These are phyloP conservation scores for Anthophora plumipes DNA, from an alignment of 2,888 invertebrate genomes.

Conservation along the genomic window DNA sequence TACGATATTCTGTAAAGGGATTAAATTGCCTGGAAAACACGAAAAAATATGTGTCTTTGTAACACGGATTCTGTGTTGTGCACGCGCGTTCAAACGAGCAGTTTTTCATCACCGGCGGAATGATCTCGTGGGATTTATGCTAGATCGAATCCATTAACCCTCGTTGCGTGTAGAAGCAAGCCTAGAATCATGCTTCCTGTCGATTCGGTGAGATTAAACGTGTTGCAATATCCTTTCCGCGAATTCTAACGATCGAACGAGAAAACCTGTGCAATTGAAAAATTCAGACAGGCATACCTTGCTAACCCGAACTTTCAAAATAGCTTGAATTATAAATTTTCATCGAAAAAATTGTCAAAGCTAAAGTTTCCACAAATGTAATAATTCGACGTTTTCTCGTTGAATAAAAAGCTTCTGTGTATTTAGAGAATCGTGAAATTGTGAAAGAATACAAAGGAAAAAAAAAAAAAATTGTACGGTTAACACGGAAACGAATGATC, in stretches of 20 bases:
- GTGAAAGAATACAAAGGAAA: neutral
- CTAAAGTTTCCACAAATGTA: no score
- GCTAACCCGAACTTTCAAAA: neutral
- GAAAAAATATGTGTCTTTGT: slow-evolving; percentile 46
- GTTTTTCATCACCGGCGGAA: slow-evolving; percentile 45
- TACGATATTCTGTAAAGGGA: slow-evolving; percentile 63
- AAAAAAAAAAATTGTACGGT: no score
- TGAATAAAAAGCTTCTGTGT: no score
- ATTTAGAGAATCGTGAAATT: neutral
- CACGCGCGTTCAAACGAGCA: neutral
- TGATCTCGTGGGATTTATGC: slow-evolving; percentile 42
- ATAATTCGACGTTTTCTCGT: no score
- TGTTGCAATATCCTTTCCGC: neutral
- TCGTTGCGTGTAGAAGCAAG: slow-evolving; percentile 1
- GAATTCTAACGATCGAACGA: neutral
- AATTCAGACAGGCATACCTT: neutral
- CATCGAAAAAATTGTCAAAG: no score
- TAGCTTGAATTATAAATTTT: neutral
- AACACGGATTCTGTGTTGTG: neutral
- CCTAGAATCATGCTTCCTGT: neutral
- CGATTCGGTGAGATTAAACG: neutral
- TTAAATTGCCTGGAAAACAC: slow-evolving; percentile 62
- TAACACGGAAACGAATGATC: no score
- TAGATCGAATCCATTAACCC: slow-evolving; percentile 43
- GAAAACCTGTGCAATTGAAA: neutral